These are phyloP conservation scores for Drosophila pseudoobscura DNA, from an alignment of 1,140 invertebrate species.

Conservation along the genomic window DNA sequence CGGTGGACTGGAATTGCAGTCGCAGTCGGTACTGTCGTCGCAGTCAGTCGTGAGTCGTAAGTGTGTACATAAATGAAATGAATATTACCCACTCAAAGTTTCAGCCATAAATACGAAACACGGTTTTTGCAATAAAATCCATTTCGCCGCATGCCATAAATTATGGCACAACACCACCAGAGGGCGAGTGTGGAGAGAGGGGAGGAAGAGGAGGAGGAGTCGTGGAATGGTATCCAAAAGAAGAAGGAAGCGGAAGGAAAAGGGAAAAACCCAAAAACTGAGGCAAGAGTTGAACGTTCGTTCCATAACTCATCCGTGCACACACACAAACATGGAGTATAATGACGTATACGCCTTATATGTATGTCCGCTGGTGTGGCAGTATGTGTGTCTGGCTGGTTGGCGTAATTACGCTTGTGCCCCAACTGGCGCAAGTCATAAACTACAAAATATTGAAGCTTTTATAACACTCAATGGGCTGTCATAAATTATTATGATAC, in stretches of 20 bases:
- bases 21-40: not conserved
- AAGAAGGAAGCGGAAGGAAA: conserved; percentile 8
- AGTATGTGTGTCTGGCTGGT: conserved; percentile 13
- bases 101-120: conserved; percentile 76
- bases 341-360: conserved; percentile 70
- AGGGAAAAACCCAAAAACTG: conserved; percentile 57
- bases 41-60: conserved; percentile 29
- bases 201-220: too few species aligned
- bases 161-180: conserved; percentile 55
- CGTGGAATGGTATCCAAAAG: not conserved
- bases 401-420: conserved; percentile 74
- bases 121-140: conserved; percentile 82
- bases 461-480: conserved; percentile 80
- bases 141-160: conserved; percentile 82
- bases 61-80: conserved; percentile 77
- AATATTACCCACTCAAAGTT: conserved; percentile 78
- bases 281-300: conserved; percentile 54
- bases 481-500: conserved; percentile 82
- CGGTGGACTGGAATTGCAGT: conserved; percentile 2
- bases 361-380: conserved; percentile 11
- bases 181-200: not conserved
- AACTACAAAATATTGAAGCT: conserved; percentile 83
- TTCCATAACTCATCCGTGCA: conserved; percentile 73
- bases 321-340: conserved; percentile 22
- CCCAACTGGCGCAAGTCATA: conserved; percentile 77